A percentile compares a stretch with the other conserved stretches of the same genome.
phyloP scores from a whole-genome alignment of 2,113 vertebrate species.

The Crocuta crocuta region DNA sequence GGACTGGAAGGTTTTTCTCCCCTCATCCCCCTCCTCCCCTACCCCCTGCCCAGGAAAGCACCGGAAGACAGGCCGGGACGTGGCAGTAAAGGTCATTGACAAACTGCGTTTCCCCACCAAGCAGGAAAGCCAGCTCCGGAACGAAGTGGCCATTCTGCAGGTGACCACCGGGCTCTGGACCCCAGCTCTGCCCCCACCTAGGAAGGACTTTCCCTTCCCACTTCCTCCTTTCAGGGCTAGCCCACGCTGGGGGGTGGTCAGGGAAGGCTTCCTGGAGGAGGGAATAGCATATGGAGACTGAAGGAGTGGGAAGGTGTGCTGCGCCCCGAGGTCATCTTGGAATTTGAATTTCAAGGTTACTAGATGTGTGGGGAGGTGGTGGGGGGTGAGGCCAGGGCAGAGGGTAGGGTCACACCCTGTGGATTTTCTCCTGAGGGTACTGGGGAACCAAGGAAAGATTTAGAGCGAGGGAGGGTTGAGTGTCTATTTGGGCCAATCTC shows the following conservation, averaged over 20 bases:
- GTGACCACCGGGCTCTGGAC: slow-evolving; percentile 74
- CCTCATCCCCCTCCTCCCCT: not conserved
- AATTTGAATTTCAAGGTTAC: not conserved
- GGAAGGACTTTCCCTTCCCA: not conserved
- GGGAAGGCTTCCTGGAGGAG: slow-evolving; percentile 31
- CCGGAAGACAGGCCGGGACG: slow-evolving; percentile 87
- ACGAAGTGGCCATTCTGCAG: slow-evolving; percentile 92
- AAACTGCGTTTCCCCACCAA: slow-evolving; percentile 91
- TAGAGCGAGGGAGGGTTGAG: not conserved
- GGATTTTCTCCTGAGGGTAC: not conserved
- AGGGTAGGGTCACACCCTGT: too few relatives aligned
- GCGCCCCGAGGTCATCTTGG: not conserved
- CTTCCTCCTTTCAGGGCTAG: not conserved
- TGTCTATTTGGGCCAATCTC: not conserved
- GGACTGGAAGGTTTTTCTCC: not conserved
- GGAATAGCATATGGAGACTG: not conserved
- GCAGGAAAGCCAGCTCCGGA: slow-evolving; percentile 90
- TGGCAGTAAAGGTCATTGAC: slow-evolving; percentile 93
- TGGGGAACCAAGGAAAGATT: not conserved
- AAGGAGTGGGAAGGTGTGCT: not conserved
- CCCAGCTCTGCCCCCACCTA: too few relatives aligned
- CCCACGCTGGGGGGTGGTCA: not conserved
- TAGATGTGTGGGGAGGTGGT: not conserved
- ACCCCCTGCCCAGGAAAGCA: slow-evolving; percentile 84
- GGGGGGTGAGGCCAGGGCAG: not conserved